phyloP scores from a whole-genome alignment of 2,113 vertebrate species.

The Zingel zingel region DNA sequence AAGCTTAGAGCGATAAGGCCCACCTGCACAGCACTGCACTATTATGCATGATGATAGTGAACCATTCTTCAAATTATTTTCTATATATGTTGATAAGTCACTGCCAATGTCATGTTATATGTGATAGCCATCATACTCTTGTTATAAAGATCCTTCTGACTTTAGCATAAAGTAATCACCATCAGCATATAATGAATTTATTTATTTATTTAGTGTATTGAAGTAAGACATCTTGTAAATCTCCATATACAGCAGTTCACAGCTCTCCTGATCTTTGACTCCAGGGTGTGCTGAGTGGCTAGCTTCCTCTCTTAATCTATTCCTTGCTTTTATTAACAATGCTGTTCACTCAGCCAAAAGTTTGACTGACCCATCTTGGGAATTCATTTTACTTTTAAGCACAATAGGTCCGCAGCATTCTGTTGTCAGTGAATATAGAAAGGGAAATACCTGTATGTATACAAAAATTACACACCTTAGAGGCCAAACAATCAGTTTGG shows the following conservation, averaged over 20 bases:
- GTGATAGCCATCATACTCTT: neutral
- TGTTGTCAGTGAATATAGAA: conserved; percentile 25
- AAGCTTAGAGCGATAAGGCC: conserved; percentile 26
- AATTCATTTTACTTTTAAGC: conserved; percentile 25
- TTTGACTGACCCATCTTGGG: conserved; percentile 16
- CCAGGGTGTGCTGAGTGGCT: neutral
- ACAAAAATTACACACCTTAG: conserved; percentile 22
- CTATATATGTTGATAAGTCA: neutral
- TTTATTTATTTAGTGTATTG: neutral
- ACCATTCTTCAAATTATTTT: conserved; percentile 6
- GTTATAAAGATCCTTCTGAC: neutral
- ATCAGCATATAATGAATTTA: neutral
- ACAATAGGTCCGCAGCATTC: conserved; percentile 23
- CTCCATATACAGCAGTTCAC: neutral
- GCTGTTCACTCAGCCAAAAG: conserved; percentile 23
- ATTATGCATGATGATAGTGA: conserved; percentile 11
- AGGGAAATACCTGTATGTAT: conserved; percentile 26
- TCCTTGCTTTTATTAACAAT: neutral
- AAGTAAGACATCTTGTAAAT: neutral
- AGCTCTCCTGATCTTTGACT: neutral
- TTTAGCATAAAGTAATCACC: neutral
- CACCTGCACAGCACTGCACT: conserved; percentile 14
- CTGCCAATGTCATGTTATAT: conserved; percentile 1
- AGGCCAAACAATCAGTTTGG: conserved; percentile 30
- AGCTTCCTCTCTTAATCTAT: conserved; percentile 1